These are phyloP conservation scores for Ectropis crepuscularia DNA, from an alignment of 2,888 invertebrate species.

Conservation along the genomic window DNA sequence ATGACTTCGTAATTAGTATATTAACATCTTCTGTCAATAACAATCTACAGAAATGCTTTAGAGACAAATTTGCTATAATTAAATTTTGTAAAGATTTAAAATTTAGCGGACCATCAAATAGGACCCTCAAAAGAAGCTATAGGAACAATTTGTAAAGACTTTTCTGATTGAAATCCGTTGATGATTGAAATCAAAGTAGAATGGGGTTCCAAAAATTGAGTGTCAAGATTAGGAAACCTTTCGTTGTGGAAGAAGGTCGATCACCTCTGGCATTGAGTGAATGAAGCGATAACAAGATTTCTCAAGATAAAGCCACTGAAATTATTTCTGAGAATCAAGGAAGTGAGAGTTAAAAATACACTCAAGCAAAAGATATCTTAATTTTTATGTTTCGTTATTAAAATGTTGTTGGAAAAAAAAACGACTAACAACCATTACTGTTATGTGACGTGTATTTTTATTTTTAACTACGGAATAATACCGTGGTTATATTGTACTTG, in stretches of 20 bases:
- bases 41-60: no score
- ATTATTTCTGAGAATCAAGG: slow-evolving; percentile 19
- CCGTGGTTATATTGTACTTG: no score
- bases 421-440: no score
- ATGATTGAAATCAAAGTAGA: neutral
- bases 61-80: no score
- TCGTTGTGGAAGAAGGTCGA: slow-evolving; percentile 18
- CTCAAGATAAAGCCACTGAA: slow-evolving; percentile 8
- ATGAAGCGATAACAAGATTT: slow-evolving; percentile 23
- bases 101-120: neutral
- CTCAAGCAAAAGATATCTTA: slow-evolving; percentile 4
- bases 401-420: no score
- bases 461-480: no score
- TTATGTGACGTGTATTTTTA: no score
- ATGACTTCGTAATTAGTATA: no score
- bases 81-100: neutral
- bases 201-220: slow-evolving; percentile 12
- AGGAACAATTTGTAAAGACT: neutral
- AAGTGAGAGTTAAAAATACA: neutral
- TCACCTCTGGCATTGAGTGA: slow-evolving; percentile 22
- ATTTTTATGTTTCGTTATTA: neutral
- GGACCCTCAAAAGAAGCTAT: neutral
- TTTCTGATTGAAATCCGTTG: neutral
- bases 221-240: slow-evolving; percentile 7
- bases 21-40: no score